Evolutionary conservation across 2,888 invertebrate species (phyloP).

Genomic region (Dicyrtomina minuta): DNA sequence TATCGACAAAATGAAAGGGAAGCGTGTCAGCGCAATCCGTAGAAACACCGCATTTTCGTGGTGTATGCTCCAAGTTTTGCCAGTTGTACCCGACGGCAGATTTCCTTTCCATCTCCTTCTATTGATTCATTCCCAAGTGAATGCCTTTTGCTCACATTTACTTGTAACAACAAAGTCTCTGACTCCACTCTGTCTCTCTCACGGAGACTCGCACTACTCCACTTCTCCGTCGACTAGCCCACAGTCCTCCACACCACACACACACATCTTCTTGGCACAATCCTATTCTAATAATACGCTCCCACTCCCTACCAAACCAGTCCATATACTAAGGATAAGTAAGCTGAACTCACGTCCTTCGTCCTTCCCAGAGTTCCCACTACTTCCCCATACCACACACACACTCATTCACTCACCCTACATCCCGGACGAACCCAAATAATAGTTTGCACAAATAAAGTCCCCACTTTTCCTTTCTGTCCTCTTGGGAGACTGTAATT

Average conservation of each 20-base stretch:
- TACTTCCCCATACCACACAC: no score
- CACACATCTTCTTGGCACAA: background rate
- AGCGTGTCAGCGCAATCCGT: constrained; percentile 38
- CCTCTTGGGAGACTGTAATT: no score
- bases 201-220: background rate
- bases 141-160: constrained; percentile 36
- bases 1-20: constrained; percentile 41
- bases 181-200: constrained; percentile 19
- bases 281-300: background rate
- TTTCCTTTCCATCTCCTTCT: constrained; percentile 40
- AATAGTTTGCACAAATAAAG: no score
- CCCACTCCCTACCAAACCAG: background rate
- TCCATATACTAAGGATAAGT: no score
- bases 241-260: background rate
- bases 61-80: constrained; percentile 30
- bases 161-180: constrained; percentile 33
- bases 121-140: constrained; percentile 43
- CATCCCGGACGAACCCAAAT: no score
- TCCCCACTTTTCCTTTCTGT: no score
- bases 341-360: no score
- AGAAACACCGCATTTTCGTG: constrained; percentile 39
- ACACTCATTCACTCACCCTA: no score
- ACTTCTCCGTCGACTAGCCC: background rate
- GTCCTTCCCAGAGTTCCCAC: no score
- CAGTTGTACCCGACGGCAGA: constrained; percentile 38